Base-by-base conservation (phyloP, 2,888 invertebrate species). In the Gryllus longicercus region DNA sequence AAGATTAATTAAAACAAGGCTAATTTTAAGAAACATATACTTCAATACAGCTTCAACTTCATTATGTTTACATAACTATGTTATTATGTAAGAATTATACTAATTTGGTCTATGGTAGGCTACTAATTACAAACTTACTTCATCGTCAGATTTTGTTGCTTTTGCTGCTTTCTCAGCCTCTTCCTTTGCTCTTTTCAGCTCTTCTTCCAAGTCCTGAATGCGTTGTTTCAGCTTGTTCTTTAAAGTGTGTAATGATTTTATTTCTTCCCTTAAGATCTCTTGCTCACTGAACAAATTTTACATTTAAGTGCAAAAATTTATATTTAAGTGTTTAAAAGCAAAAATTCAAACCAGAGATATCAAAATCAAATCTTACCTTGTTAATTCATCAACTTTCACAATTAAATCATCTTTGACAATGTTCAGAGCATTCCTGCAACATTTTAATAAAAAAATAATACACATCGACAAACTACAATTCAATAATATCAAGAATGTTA, bases 361-460 rank as follows among this genome's bases (percentile, higher is more conserved):
- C 38, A 76, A 79, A 74, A 81, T 79, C 76, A 81, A 77, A 25
- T 83, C 84, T 86, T 87, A 92, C 92, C 92, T 91, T 78, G 96
- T 96, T 82, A 99, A 88, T 88, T 99, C 98, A 87, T 99, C 99
- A 23, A 99, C 97, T 90, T 97, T 96, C 81, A 97, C 97, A 86
- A 99, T 99, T 83, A 99, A 90, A 89, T 99, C 99, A 87, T 99
- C 99, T 88, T 99, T 99, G 74, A 99, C 99, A 82, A 99, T 96
- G 86, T 99, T 99, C 85, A 99, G 90, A 49, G 99, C 99, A 89
- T 99, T 99, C 88, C 96, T 97, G 86, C 80, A 88, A 88, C 83
- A 84, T 38, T 38, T 38, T 38, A 38, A 63, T n/a, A 63, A 5
- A n/a, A 1, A 14, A 50, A 50, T 49, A 77, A n/a, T 18, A 49